Conservation (phyloP, 2,888 invertebrate genomes). For the Drosophila quinaria region DNA sequence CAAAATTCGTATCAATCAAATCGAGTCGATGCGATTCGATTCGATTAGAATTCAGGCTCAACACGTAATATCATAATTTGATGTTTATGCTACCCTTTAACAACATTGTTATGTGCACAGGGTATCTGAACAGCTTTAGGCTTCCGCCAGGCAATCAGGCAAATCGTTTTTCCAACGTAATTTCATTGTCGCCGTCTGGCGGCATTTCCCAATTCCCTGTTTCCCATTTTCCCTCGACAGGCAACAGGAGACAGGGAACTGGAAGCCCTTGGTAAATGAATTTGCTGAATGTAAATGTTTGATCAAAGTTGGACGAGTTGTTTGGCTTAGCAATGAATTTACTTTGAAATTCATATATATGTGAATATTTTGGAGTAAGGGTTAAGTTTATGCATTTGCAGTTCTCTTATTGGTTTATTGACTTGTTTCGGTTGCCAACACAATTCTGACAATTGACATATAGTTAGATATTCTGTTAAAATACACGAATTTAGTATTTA, state of each 20-base stretch:
- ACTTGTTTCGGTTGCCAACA: constrained; percentile 70
- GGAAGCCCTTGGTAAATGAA: constrained; percentile 2
- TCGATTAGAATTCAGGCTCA: neutral
- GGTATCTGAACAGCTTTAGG: constrained; percentile 26
- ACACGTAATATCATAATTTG: constrained; percentile 40
- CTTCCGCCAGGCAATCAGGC: constrained; percentile 28
- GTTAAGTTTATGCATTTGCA: constrained; percentile 34
- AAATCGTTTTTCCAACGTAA: constrained; percentile 51
- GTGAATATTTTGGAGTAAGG: constrained; percentile 14
- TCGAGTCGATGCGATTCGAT: neutral
- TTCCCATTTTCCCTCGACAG: neutral
- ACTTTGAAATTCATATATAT: constrained; percentile 1
- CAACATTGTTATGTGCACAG: neutral
- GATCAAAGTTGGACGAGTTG: constrained; percentile 51
- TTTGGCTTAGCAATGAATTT: constrained; percentile 47
- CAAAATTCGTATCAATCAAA: constrained; percentile 27
- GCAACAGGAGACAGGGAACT: neutral
- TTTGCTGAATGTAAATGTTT: constrained; percentile 19
- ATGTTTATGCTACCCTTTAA: constrained; percentile 23
- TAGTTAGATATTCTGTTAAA: neutral
- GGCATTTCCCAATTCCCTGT: constrained; percentile 32
- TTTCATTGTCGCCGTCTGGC: constrained; percentile 59
- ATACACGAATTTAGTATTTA: neutral
- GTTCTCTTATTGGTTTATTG: constrained; percentile 33
- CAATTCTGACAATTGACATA: constrained; percentile 17